These are phyloP conservation scores for Heteractis magnifica DNA, from an alignment of 92 coral and sea anemone genomes.

Conservation along the genomic window DNA sequence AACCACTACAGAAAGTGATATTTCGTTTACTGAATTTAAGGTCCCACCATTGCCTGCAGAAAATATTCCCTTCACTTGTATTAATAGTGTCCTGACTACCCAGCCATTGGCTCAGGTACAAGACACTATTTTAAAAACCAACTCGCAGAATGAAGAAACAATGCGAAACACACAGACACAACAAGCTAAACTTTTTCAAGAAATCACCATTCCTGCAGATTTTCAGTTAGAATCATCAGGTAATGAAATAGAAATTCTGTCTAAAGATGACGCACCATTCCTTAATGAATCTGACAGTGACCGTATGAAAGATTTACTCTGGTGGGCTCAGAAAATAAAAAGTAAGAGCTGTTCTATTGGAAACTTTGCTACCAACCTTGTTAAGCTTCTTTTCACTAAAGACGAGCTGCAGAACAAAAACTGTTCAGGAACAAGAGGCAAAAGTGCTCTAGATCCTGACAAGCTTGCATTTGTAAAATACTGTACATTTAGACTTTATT, in stretches of 20 bases:
- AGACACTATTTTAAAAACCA: conserved; percentile 12
- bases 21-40: conserved; percentile 33
- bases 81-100: conserved; percentile 36
- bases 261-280: conserved; percentile 29
- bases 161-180: background rate
- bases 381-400: conserved; percentile 54
- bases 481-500: conserved; percentile 69
- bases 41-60: conserved; percentile 36
- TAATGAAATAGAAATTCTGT: conserved; percentile 7
- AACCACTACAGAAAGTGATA: conserved; percentile 3
- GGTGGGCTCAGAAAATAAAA: conserved; percentile 61
- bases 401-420: conserved; percentile 66
- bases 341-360: conserved; percentile 70
- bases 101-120: conserved; percentile 30
- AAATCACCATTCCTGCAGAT: conserved; percentile 39
- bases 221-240: conserved; percentile 22
- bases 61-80: conserved; percentile 28
- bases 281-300: conserved; percentile 34
- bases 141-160: conserved; percentile 6
- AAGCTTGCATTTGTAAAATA: conserved; percentile 62
- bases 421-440: conserved; percentile 77
- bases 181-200: conserved; percentile 28
- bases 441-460: conserved; percentile 60
- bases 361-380: conserved; percentile 64
- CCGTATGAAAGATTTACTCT: conserved; percentile 46